Percentiles rank a stretch among this genome's conserved stretches.
Conservation (phyloP, 2,888 invertebrate species). For the Leucophenga montana region DNA sequence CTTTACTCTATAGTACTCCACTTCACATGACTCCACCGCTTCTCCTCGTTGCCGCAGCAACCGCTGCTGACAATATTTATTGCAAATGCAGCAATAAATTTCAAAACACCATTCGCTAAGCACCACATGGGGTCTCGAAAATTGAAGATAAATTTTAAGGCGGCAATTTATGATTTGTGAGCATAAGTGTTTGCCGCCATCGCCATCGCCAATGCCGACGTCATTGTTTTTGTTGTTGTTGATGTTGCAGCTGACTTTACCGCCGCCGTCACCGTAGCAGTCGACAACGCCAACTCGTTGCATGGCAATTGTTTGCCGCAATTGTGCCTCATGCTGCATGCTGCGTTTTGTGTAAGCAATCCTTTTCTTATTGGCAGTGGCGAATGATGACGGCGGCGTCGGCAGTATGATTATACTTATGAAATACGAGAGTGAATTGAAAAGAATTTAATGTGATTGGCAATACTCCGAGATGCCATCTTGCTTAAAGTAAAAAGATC, state of each 20-base stretch:
- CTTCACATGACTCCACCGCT: slow-evolving; percentile 6
- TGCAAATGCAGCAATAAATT: slow-evolving; percentile 70
- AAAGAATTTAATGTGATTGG: too few species aligned
- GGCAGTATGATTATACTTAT: too few species aligned
- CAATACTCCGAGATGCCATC: too few species aligned
- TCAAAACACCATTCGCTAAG: slow-evolving; percentile 66
- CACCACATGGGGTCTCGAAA: slow-evolving; percentile 69
- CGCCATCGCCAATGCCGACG: background rate
- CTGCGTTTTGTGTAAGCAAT: slow-evolving; percentile 14
- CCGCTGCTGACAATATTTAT: slow-evolving; percentile 66
- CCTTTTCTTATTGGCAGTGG: slow-evolving; percentile 17
- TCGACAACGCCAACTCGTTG: slow-evolving; percentile 5
- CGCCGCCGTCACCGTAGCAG: slow-evolving; percentile 3
- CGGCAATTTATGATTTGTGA: slow-evolving; percentile 73
- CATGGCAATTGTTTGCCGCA: slow-evolving; percentile 19
- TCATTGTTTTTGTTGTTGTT: slow-evolving; percentile 22
- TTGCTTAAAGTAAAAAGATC: too few species aligned
- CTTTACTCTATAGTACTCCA: slow-evolving; percentile 11
- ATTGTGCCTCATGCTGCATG: slow-evolving; percentile 12
- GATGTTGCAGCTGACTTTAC: slow-evolving; percentile 22
- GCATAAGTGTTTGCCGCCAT: slow-evolving; percentile 60
- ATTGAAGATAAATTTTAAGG: slow-evolving; percentile 73
- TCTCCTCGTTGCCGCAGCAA: slow-evolving; percentile 13
- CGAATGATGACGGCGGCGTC: too few species aligned
- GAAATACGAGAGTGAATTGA: too few species aligned